Base-by-base conservation (phyloP, 1,140 invertebrate genomes). In the Frieseomelitta varia region DNA sequence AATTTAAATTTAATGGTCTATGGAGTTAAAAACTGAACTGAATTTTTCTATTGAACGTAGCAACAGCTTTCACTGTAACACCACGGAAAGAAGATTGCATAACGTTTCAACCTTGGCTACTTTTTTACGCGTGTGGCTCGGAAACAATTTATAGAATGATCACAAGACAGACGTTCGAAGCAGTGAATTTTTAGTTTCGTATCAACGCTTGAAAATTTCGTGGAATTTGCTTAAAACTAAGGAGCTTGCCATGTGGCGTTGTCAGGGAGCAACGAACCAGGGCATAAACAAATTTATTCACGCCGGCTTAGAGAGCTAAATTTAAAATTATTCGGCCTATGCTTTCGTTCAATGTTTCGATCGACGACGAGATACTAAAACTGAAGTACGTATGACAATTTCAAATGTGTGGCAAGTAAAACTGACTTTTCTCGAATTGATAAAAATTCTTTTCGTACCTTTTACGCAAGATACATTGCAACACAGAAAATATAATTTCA, bases 281-380 rank as follows among this genome's bases (percentile, higher is more conserved):
- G 63, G 15, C 47, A 34, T 84, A 79, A 84, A 84, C 81, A 84
- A 84, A 84, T 79, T 71, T 79, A 84, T 79, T 79, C 76, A 47
- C 76, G n/a, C 67, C 81, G 63, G 67, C 76, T 71, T 79, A 63
- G 30, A 55, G 81, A 21, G 55, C 81, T 84, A 84, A 84, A 84
- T 63, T 72, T 84, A 84, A 79, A 61, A 55, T 79, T 84, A 84
- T 84, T 84, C 56, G 67, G 21, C 0, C 17, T 2, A 58, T 21
- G 75, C 67, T 84, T 83, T 65, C 55, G 75, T 47, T 79, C 67
- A 24, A 72, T 79, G 53, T 55, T 79, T 84, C 67, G 67, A 71
- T 68, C 61, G 19, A 6, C 17, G 19, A 27, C 14, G n/a, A 55
- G 51, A 80, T 11, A 34, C 0, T 39, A 14, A 15, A 68, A 27